phyloP scores from a whole-genome alignment of 2,113 vertebrate genomes.

The Chiloscyllium plagiosum region DNA sequence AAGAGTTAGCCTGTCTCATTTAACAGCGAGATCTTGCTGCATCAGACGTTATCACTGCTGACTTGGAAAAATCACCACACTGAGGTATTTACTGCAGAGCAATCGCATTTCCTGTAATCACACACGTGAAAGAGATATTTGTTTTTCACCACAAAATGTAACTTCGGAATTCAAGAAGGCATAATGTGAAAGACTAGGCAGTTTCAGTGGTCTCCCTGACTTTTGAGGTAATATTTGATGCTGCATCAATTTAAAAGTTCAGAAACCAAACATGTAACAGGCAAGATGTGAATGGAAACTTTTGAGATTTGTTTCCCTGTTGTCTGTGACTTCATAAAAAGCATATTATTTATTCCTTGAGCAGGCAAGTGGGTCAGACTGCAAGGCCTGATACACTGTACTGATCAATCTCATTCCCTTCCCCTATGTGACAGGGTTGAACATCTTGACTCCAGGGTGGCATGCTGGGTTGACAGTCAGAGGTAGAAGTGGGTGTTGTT shows the following conservation, averaged over 20 bases:
- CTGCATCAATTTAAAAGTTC: neutral
- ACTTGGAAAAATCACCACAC: neutral
- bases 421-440: neutral
- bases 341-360: neutral
- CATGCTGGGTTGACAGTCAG: neutral
- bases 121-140: neutral
- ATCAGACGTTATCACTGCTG: neutral
- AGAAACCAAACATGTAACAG: neutral
- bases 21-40: neutral
- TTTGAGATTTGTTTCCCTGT: neutral
- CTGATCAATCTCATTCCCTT: neutral
- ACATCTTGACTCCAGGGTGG: no score
- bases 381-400: neutral
- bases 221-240: conserved; percentile 17
- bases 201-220: neutral
- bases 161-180: neutral
- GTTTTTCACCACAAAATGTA: neutral
- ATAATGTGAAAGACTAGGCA: neutral
- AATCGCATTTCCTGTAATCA: neutral
- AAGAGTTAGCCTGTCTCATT: neutral
- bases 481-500: neutral
- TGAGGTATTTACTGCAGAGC: neutral
- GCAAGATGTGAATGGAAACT: neutral
- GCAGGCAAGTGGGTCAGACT: neutral
- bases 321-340: neutral